Conservation (phyloP, 2,888 invertebrate species). For the Chouioia cunea region DNA sequence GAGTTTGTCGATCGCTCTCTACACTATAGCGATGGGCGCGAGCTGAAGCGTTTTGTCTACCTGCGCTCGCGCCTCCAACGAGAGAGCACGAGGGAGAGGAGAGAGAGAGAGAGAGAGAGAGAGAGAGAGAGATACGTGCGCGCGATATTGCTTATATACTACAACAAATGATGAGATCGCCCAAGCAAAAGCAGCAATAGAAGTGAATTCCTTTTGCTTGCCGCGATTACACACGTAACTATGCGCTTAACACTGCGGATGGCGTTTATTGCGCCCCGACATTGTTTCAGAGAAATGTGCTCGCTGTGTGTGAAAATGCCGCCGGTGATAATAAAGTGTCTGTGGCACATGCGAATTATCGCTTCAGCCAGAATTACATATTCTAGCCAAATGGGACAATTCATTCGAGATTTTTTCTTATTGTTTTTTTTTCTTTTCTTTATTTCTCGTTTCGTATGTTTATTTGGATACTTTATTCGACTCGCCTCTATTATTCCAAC, state of each 20-base stretch:
- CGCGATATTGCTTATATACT: neutral
- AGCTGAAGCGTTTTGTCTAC: constrained; percentile 26
- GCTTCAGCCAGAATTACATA: constrained; percentile 4
- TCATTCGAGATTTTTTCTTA: constrained; percentile 5
- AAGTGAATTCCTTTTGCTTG: constrained; percentile 2
- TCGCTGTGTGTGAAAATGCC: constrained; percentile 1
- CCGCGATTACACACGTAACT: constrained; percentile 23
- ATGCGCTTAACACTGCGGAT: constrained; percentile 19
- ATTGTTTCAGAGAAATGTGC: constrained; percentile 43
- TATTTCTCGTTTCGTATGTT: neutral
- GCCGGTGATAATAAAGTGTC: constrained; percentile 37
- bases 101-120: neutral
- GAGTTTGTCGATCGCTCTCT: constrained; percentile 7
- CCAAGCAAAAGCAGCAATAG: neutral
- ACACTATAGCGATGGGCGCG: neutral
- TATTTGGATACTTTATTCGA: neutral
- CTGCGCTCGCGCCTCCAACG: constrained; percentile 11
- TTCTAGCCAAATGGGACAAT: constrained; percentile 27
- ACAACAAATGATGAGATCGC: constrained; percentile 26
- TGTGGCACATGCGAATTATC: constrained; percentile 24
- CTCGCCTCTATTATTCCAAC: too few relatives aligned
- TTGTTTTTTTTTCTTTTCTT: neutral
- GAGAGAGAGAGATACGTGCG: neutral
- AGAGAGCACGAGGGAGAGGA: neutral
- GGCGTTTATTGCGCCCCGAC: constrained; percentile 42